Base-by-base conservation (phyloP, 2,888 invertebrate genomes). In the Phalera bucephala region DNA sequence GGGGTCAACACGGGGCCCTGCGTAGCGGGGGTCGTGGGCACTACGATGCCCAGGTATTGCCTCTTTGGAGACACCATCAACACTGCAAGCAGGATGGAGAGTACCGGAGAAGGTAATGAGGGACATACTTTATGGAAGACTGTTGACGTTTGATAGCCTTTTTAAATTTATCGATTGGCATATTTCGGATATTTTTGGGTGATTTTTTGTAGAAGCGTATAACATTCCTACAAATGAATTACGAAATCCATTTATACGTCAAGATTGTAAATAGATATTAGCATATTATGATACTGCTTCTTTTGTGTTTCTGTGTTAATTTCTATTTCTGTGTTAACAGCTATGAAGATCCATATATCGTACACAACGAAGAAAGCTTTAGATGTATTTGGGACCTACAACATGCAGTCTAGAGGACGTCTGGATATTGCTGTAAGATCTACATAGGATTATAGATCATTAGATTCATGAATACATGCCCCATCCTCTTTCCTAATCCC, bases 1-100 rank as follows among this genome's bases (percentile, higher is more conserved):
- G 92, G 92, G 0, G 80, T 93, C 50, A 93, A 93, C 75, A 92
- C 92, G 0, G 93, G 93, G 0, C 91, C 92, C 0, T 92, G 93
- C 40, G 93, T 93, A 6, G 93, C 93, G 0, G 93, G 93, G 0
- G 92, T 93, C 0, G 92, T 93, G 0, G 92, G 93, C 1, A 85
- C 90, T 33, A 90, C 86, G 17, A 93, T 92, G 91, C 92, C 92
- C 0, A 80, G 93, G 28, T 93, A 92, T 68, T 93, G 93, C 50
- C 84, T 93, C 21, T 92, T 92, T 40, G 91, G 92, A 0, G 92
- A 92, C 59, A 92, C 92, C 2, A 92, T 93, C 36, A 93, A 93
- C 57, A 92, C 92, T 0, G 93, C 93, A 0, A 91, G 92, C 30
- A 75, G 93, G 30, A 93, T 93, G 93, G 93, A 93, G 66, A 91